Percentiles rank a stretch among this genome's conserved stretches.
Conservation (phyloP, 2,113 vertebrate species). For the Cyprinodon variegatus region DNA sequence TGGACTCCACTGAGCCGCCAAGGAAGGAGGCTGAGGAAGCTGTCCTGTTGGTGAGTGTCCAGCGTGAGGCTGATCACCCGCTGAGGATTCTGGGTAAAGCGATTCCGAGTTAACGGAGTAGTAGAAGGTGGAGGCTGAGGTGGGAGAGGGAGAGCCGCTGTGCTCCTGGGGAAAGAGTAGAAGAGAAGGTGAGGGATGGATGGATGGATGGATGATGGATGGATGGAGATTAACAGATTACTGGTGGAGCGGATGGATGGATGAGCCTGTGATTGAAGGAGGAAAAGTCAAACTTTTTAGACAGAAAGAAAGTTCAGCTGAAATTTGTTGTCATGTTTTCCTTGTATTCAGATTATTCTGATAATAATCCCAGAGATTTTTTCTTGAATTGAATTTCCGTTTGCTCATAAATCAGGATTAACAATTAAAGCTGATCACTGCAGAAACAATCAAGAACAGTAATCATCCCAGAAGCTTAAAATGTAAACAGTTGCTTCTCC, state of each 20-base stretch:
- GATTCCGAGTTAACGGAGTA: slow-evolving; percentile 58
- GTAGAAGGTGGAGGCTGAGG: slow-evolving; percentile 68
- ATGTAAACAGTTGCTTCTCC: too few relatives aligned
- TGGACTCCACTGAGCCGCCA: slow-evolving; percentile 79
- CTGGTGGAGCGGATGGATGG: background rate
- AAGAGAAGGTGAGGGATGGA: slow-evolving; percentile 20
- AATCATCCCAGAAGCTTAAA: too few relatives aligned
- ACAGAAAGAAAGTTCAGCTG: background rate
- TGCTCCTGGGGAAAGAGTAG: slow-evolving; percentile 82
- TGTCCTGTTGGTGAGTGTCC: slow-evolving; percentile 84
- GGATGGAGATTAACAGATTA: too few relatives aligned
- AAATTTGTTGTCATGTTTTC: background rate
- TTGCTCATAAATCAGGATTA: background rate
- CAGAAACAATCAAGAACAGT: too few relatives aligned
- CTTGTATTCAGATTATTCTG: background rate
- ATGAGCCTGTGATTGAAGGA: background rate
- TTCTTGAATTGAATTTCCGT: background rate
- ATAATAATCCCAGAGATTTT: background rate
- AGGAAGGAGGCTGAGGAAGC: slow-evolving; percentile 88
- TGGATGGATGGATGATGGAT: too few relatives aligned
- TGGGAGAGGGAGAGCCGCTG: slow-evolving; percentile 64
- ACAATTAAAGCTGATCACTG: too few relatives aligned
- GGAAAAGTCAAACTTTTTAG: background rate
- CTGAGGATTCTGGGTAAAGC: slow-evolving; percentile 71
- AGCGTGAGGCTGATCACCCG: slow-evolving; percentile 81